phyloP scores from a whole-genome alignment of 2,113 vertebrate genomes.

The Arenaria interpres region DNA sequence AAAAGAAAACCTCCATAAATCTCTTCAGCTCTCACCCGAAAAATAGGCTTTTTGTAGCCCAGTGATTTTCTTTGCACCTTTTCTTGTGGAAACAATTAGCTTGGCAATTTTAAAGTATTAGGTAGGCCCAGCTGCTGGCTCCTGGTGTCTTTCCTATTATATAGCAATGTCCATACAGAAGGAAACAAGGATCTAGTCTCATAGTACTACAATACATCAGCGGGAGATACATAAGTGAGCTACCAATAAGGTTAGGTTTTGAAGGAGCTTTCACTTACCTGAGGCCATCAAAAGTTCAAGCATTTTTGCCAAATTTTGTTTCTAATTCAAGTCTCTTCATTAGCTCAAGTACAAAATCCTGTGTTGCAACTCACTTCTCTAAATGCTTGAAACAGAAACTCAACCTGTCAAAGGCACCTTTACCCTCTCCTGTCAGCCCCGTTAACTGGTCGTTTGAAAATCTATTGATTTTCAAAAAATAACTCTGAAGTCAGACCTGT shows the following conservation, averaged over 20 bases:
- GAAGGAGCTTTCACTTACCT: slow-evolving; percentile 1
- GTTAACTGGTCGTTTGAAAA: neutral
- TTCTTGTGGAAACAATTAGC: slow-evolving; percentile 66
- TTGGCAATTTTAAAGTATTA: slow-evolving; percentile 44
- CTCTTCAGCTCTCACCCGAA: slow-evolving; percentile 16
- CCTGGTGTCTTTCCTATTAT: neutral
- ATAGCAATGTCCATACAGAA: neutral
- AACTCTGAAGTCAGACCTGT: neutral
- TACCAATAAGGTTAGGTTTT: neutral
- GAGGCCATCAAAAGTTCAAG: neutral
- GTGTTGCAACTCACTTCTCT: neutral
- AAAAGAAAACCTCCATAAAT: slow-evolving; percentile 58
- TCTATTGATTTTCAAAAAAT: neutral
- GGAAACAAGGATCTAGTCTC: neutral
- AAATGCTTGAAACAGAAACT: neutral
- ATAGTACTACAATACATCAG: neutral
- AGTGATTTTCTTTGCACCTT: slow-evolving; percentile 50
- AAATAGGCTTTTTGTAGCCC: slow-evolving; percentile 48
- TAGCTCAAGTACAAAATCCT: neutral
- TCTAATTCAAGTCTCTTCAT: neutral
- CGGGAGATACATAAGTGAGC: neutral
- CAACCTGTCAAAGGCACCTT: neutral
- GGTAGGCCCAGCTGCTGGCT: slow-evolving; percentile 17
- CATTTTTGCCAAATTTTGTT: neutral
- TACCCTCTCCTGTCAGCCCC: neutral